Conservation (phyloP, 2,888 invertebrate genomes). For the Herminia tarsipennalis region DNA sequence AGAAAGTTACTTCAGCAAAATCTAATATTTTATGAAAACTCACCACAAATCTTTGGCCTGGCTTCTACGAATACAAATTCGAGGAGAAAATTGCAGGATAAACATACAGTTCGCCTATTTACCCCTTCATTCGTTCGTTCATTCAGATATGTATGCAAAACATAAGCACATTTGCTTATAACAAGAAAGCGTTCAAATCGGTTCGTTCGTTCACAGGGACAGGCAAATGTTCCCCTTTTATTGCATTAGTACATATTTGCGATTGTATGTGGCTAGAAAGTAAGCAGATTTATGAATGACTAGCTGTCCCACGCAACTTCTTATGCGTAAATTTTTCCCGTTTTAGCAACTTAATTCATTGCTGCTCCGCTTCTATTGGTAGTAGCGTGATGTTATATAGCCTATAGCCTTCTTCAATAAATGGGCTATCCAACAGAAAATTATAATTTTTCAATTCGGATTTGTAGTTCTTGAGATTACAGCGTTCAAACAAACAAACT, state of each 20-base stretch:
- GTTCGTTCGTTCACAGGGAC: conserved; percentile 24
- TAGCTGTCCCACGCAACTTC: too few species aligned
- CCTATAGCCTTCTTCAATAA: too few species aligned
- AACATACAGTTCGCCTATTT: conserved; percentile 21
- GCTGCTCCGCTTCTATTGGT: too few species aligned
- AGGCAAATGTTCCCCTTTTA: conserved; percentile 36
- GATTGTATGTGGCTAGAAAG: conserved; percentile 12
- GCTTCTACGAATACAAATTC: conserved; percentile 5
- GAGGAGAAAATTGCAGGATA: conserved; percentile 19
- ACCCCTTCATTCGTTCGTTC: conserved; percentile 23
- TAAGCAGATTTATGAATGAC: too few species aligned
- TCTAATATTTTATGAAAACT: neutral
- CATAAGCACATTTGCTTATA: conserved; percentile 34
- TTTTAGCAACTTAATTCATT: too few species aligned
- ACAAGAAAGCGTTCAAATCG: conserved; percentile 37
- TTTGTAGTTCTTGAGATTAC: too few species aligned
- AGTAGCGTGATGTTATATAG: too few species aligned
- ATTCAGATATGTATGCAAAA: conserved; percentile 37
- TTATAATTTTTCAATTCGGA: too few species aligned
- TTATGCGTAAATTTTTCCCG: too few species aligned
- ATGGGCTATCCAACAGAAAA: too few species aligned
- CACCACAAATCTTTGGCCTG: neutral
- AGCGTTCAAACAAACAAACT: too few species aligned
- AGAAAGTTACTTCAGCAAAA: too few species aligned
- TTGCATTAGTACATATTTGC: conserved; percentile 38